Conservation (phyloP, 2,113 vertebrate genomes). For the Caretta caretta region DNA sequence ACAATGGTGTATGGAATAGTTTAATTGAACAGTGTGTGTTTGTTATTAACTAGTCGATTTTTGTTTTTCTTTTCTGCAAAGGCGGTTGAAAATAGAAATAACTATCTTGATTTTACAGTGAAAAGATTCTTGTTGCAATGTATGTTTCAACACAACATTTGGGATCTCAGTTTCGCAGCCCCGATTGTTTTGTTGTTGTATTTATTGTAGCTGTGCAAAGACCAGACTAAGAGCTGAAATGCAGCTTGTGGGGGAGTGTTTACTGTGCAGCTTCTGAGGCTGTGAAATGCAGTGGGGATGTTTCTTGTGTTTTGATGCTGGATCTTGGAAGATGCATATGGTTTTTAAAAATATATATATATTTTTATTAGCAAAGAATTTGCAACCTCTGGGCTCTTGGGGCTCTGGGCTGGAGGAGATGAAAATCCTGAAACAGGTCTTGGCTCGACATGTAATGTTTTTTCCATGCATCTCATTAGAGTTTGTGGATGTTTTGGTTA, state of each 20-base stretch:
- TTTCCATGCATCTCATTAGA: neutral
- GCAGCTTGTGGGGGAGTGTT: neutral
- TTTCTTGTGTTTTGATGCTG: neutral
- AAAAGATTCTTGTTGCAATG: slow-evolving; percentile 52
- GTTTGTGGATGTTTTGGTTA: neutral
- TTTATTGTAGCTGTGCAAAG: slow-evolving; percentile 13
- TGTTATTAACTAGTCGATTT: no score
- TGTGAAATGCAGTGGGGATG: neutral
- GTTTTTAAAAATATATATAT: neutral
- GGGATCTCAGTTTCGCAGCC: neutral
- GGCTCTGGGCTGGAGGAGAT: neutral
- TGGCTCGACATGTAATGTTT: neutral
- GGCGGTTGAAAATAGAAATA: no score
- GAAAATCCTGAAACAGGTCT: neutral
- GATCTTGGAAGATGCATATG: neutral
- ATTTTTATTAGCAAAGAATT: neutral
- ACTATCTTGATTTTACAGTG: slow-evolving; percentile 12
- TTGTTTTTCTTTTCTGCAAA: no score
- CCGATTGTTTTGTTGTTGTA: slow-evolving; percentile 40
- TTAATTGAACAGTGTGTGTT: no score
- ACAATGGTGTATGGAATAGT: no score
- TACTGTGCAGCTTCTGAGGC: neutral
- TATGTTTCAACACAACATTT: slow-evolving; percentile 17
- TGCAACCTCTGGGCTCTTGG: neutral
- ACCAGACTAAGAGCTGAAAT: slow-evolving; percentile 25